Evolutionary conservation across 2,113 vertebrate genomes (phyloP).

Genomic region (Athene cunicularia): DNA sequence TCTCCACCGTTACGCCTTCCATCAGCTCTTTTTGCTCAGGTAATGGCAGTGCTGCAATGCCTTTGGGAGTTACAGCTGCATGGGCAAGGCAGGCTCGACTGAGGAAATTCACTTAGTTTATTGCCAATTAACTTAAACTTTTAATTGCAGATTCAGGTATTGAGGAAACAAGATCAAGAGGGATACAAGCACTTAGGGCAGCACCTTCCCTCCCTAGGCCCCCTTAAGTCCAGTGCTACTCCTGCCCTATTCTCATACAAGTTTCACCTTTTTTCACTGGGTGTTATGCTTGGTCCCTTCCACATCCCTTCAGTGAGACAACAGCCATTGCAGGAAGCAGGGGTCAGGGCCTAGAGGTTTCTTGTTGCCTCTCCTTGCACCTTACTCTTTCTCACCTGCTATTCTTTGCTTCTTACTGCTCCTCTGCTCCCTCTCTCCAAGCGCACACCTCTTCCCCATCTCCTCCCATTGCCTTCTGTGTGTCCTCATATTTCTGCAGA

Average conservation of each 20-base stretch:
- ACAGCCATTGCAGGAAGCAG: fast-evolving
- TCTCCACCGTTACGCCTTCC: neutral
- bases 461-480: neutral
- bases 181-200: neutral
- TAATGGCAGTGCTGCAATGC: neutral
- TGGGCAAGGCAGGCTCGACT: neutral
- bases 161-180: neutral
- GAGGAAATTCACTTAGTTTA: neutral
- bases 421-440: neutral
- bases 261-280: neutral
- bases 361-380: neutral
- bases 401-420: neutral
- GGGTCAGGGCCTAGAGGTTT: neutral
- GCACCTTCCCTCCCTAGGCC: neutral
- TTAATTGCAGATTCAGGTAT: neutral
- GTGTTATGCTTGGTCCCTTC: fast-evolving
- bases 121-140: neutral
- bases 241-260: neutral
- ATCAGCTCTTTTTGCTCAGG: neutral
- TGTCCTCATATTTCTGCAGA: neutral
- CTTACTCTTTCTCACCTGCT: neutral
- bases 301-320: neutral
- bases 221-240: neutral
- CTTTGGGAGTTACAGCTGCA: neutral
- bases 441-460: neutral